A percentile compares a stretch with the other conserved stretches of the same genome.
phyloP scores from a whole-genome alignment of 2,113 vertebrate species.

The Seriola aureovittata region DNA sequence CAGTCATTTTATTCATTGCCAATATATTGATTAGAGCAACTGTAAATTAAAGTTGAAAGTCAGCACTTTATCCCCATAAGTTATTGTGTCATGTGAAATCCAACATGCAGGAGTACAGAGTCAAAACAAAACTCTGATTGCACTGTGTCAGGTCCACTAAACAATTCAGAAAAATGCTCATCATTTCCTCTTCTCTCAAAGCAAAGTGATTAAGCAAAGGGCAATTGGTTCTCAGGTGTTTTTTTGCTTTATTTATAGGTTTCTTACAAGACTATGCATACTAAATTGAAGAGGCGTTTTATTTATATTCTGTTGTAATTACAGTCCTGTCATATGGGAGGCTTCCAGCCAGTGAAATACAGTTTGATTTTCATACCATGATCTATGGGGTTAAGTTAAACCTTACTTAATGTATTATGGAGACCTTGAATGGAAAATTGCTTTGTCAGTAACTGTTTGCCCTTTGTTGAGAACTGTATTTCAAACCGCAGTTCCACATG shows the following conservation, averaged over 20 bases:
- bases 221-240: slow-evolving; percentile 31
- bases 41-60: neutral
- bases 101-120: slow-evolving; percentile 6
- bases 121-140: neutral
- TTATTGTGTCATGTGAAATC: slow-evolving; percentile 2
- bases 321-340: slow-evolving; percentile 54
- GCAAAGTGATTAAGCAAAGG: slow-evolving; percentile 35
- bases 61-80: neutral
- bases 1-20: neutral
- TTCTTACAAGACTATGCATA: slow-evolving; percentile 40
- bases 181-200: slow-evolving; percentile 15
- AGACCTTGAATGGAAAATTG: slow-evolving; percentile 77
- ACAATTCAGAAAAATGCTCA: slow-evolving; percentile 1
- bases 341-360: slow-evolving; percentile 38
- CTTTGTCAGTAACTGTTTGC: slow-evolving; percentile 72
- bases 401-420: slow-evolving; percentile 58
- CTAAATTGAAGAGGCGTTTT: slow-evolving; percentile 40
- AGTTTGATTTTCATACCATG: slow-evolving; percentile 44
- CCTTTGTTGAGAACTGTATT: slow-evolving; percentile 72
- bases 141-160: neutral
- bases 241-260: slow-evolving; percentile 12
- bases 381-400: slow-evolving; percentile 59
- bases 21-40: neutral
- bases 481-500: slow-evolving; percentile 63
- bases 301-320: slow-evolving; percentile 65